Conservation (phyloP, 2,113 vertebrate species). For the Rafetus swinhoei region DNA sequence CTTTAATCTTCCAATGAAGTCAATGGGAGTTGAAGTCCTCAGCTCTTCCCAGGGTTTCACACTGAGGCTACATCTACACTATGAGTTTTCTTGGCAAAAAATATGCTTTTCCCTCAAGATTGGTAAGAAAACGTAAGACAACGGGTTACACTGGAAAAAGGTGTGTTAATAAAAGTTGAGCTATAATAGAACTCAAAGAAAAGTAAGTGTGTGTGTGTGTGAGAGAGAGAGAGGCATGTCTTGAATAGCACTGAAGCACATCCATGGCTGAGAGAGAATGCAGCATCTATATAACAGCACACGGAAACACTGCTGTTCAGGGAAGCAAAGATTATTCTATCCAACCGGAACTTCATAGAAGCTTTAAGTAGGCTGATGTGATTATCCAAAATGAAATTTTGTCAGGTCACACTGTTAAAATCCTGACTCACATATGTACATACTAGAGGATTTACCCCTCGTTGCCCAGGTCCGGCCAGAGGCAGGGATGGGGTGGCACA, state of each 20-base stretch:
- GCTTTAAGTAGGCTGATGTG: constrained; percentile 25
- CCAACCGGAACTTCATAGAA: background rate
- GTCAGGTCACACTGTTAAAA: constrained; percentile 9
- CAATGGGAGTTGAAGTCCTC: background rate
- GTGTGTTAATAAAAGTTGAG: background rate
- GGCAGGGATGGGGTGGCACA: too few species aligned
- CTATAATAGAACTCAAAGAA: background rate
- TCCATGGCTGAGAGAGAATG: background rate
- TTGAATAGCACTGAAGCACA: background rate
- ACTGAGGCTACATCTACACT: background rate
- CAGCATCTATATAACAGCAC: constrained; percentile 18
- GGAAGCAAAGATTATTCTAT: background rate
- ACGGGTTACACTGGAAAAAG: background rate
- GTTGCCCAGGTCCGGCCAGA: too few species aligned
- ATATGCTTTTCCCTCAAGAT: background rate
- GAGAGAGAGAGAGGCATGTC: background rate
- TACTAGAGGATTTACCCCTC: too few species aligned
- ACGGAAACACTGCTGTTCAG: constrained; percentile 47
- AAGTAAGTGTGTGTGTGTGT: background rate
- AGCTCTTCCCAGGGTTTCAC: background rate
- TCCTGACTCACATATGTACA: fast-evolving
- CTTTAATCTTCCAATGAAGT: background rate
- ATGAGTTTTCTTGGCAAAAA: background rate
- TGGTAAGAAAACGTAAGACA: background rate
- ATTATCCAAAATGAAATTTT: constrained; percentile 33